A percentile compares a stretch with the other conserved stretches of the same genome.
Conservation (phyloP, 2,113 vertebrate species). For the Ranitomeya imitator region DNA sequence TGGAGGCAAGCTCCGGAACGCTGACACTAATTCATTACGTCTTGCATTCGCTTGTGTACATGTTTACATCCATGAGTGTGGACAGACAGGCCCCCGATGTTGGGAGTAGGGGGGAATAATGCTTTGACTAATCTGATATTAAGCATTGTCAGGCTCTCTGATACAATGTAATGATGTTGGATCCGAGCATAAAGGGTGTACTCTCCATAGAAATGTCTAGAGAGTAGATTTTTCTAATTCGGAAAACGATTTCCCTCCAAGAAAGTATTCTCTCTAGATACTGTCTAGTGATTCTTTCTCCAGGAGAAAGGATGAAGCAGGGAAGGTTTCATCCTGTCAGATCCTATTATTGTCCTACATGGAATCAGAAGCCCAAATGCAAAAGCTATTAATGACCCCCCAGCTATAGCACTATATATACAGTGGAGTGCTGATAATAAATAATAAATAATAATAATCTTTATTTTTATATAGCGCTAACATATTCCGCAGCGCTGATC, state of each 20-base stretch:
- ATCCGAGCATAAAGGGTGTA: not conserved
- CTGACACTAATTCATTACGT: constrained; percentile 24
- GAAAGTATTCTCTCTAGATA: not conserved
- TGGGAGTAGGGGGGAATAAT: not conserved
- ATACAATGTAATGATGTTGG: not conserved
- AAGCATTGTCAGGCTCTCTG: not conserved
- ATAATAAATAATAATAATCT: too few species aligned
- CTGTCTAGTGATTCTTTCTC: not conserved
- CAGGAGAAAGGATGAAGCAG: not conserved
- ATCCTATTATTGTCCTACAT: not conserved
- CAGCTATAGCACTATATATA: too few species aligned
- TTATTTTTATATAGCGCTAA: too few species aligned
- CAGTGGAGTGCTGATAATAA: too few species aligned
- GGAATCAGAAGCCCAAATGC: too few species aligned
- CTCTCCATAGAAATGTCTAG: not conserved
- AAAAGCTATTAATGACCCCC: too few species aligned
- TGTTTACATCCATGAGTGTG: constrained; percentile 12
- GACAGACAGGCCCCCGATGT: not conserved
- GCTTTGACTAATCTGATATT: constrained; percentile 17
- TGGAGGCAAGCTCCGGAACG: constrained; percentile 1
- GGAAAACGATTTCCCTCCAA: not conserved
- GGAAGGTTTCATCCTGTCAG: not conserved
- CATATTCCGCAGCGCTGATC: too few species aligned
- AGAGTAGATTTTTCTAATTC: not conserved
- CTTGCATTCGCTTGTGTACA: constrained; percentile 14